Evolutionary conservation across 2,888 invertebrate species (phyloP).

Genomic region (Hermodice carunculata): DNA sequence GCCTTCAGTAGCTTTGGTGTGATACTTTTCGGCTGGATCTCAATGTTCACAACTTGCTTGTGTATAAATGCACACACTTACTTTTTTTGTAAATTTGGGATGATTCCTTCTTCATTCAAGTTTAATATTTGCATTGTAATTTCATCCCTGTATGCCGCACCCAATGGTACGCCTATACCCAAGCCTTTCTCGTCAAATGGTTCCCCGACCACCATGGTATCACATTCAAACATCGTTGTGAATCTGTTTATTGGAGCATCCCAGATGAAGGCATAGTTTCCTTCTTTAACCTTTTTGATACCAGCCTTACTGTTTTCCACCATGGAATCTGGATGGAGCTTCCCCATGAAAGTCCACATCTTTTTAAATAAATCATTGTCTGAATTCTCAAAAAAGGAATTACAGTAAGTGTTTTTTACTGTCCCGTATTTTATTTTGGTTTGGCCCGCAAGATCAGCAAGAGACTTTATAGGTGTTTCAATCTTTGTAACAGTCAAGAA

Average conservation of each 20-base stretch:
- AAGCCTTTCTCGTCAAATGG: constrained; percentile 67
- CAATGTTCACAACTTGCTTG: too few relatives aligned
- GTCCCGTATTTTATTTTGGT: constrained; percentile 66
- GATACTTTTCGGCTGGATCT: too few relatives aligned
- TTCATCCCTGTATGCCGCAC: constrained; percentile 64
- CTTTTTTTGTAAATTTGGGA: constrained; percentile 63
- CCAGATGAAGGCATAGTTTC: constrained; percentile 68
- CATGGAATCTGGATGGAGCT: constrained; percentile 58
- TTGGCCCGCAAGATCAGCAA: constrained; percentile 60
- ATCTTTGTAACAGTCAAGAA: constrained; percentile 68
- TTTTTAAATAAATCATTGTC: constrained; percentile 64
- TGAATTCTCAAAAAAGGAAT: constrained; percentile 64
- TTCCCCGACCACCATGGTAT: constrained; percentile 72
- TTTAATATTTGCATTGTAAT: constrained; percentile 63
- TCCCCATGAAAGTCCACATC: constrained; percentile 67
- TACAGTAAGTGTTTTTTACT: constrained; percentile 62
- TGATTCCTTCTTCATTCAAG: constrained; percentile 57
- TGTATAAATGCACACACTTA: too few relatives aligned
- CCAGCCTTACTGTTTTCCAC: constrained; percentile 60
- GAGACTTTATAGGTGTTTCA: constrained; percentile 65
- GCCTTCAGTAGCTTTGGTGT: too few relatives aligned
- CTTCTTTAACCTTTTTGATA: constrained; percentile 58
- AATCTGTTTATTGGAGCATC: constrained; percentile 66
- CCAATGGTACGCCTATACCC: constrained; percentile 66
- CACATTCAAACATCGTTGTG: constrained; percentile 72